Evolutionary conservation across 2,888 invertebrate species (phyloP).

Genomic region (Pardosa pseudoannulata): DNA sequence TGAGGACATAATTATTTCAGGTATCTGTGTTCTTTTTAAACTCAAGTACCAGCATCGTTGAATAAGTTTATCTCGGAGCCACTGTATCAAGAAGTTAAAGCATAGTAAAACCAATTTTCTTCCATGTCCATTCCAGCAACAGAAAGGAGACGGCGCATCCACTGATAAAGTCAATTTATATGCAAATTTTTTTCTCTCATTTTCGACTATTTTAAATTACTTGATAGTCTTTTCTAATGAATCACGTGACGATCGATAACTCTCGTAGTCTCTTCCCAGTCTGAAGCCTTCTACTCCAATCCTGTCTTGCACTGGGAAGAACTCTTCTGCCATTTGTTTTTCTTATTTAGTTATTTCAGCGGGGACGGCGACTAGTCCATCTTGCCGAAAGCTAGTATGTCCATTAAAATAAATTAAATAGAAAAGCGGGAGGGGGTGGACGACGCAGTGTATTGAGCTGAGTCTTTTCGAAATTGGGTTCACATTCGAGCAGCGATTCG

Average conservation of each 20-base stretch:
- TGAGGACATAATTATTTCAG: no score
- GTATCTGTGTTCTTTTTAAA: no score
- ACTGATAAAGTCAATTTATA: constrained; percentile 1
- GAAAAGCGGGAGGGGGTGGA: not conserved
- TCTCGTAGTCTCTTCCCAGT: not conserved
- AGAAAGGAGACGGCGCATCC: not conserved
- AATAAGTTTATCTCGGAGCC: no score
- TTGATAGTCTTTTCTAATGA: not conserved
- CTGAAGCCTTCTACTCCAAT: not conserved
- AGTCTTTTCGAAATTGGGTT: no score
- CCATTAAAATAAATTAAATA: constrained; percentile 14
- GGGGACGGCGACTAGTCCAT: not conserved
- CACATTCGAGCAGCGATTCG: no score
- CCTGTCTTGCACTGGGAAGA: not conserved
- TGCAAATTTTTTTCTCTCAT: not conserved
- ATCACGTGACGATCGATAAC: not conserved
- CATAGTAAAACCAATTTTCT: no score
- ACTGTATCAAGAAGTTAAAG: no score
- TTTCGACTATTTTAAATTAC: not conserved
- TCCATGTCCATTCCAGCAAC: not conserved
- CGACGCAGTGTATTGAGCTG: no score
- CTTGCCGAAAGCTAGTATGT: not conserved
- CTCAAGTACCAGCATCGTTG: no score
- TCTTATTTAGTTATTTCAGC: not conserved
- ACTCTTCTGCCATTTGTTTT: not conserved